A percentile compares a stretch with the other conserved stretches of the same genome.
Conservation (phyloP, 2,113 vertebrate genomes). For the Pseudopipra pipra region DNA sequence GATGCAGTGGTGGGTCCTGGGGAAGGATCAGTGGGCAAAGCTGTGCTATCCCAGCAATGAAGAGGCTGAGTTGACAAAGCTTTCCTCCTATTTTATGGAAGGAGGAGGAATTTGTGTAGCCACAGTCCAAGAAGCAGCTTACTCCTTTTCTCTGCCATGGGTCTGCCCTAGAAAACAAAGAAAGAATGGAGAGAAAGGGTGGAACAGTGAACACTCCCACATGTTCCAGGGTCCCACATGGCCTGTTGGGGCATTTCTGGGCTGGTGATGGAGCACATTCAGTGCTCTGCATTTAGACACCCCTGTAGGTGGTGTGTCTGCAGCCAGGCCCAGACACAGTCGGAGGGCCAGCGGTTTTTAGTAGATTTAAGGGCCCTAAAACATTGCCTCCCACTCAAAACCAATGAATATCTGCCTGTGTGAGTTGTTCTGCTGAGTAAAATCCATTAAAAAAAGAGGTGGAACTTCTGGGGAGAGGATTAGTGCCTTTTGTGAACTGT, state of each 20-base stretch:
- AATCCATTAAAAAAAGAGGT: not conserved
- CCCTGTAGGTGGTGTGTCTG: fast-evolving
- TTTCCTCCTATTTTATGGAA: not conserved
- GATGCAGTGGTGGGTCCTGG: not conserved
- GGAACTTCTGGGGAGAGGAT: constrained; percentile 22
- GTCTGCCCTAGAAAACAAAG: not conserved
- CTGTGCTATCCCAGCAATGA: fast-evolving
- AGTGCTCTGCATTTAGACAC: not conserved
- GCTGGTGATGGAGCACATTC: not conserved
- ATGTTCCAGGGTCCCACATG: fast-evolving
- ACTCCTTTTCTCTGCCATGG: not conserved
- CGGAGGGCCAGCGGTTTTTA: not conserved
- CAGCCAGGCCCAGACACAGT: not conserved
- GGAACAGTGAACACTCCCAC: fast-evolving
- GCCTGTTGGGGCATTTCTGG: not conserved
- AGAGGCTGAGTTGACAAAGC: not conserved
- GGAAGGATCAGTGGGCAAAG: not conserved
- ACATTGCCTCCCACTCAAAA: not conserved
- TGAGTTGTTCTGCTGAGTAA: not conserved
- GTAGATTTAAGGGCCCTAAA: not conserved
- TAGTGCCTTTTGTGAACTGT: constrained; percentile 26
- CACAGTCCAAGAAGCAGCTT: not conserved
- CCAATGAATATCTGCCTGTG: not conserved
- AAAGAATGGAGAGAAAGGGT: not conserved
- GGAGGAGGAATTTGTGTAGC: not conserved